Conservation (phyloP, 2,797 vertebrate species). For the Sebastes diaconus region DNA sequence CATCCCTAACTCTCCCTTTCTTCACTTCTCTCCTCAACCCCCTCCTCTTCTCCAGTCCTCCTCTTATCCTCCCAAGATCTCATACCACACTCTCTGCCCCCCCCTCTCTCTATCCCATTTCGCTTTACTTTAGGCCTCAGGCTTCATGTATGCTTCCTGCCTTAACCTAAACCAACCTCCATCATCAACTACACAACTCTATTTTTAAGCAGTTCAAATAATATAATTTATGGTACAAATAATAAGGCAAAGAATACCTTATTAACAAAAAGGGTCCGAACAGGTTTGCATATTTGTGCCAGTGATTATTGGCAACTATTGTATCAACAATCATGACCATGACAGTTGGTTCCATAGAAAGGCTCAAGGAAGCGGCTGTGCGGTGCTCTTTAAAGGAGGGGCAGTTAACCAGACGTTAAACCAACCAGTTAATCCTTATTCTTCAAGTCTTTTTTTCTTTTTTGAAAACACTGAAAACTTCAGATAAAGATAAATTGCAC, state of each 20-base stretch:
- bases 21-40: not conserved
- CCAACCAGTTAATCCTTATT: not conserved
- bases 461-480: not conserved
- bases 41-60: not conserved
- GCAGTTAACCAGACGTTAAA: not conserved
- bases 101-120: not conserved
- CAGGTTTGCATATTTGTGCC: not conserved
- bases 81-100: not conserved
- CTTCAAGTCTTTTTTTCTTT: not conserved
- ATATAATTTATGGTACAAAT: not conserved
- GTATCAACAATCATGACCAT: not conserved
- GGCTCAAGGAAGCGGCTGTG: not conserved
- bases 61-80: constrained; percentile 12
- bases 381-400: not conserved
- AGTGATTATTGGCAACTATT: rapidly evolving
- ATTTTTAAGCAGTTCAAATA: not conserved
- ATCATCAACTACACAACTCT: not conserved
- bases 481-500: not conserved
- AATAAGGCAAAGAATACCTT: not conserved
- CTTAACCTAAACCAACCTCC: not conserved
- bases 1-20: not conserved
- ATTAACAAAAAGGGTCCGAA: not conserved
- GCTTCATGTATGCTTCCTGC: not conserved
- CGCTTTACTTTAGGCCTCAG: constrained; percentile 16
- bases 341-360: not conserved